Percentiles rank a stretch among this genome's conserved stretches.
Evolutionary conservation across 2,888 invertebrate genomes (phyloP).

Genomic region (Oligia latruncula): DNA sequence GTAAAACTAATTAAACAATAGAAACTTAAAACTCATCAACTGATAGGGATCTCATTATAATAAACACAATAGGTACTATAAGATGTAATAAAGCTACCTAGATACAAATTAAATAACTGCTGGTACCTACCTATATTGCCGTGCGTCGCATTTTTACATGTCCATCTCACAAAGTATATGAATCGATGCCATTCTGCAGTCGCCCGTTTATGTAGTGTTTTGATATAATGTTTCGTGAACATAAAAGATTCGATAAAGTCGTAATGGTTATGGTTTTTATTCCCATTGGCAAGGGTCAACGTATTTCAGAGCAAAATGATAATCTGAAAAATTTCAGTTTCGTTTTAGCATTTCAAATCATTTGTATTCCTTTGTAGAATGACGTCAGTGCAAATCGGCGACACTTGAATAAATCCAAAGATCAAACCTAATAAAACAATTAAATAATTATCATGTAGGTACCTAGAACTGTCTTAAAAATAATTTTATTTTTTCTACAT

Average conservation of each 20-base stretch:
- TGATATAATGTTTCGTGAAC: constrained; percentile 12
- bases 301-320: constrained; percentile 20
- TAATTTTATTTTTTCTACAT: background rate
- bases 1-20: constrained; percentile 9
- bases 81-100: background rate
- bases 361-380: background rate
- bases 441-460: background rate
- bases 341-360: constrained; percentile 32
- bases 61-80: constrained; percentile 2
- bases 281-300: constrained; percentile 9
- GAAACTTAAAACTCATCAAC: constrained; percentile 16
- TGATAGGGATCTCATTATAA: constrained; percentile 20
- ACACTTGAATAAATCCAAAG: background rate
- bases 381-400: constrained; percentile 6
- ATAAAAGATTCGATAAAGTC: constrained; percentile 28
- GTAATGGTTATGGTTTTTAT: constrained; percentile 22
- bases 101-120: background rate
- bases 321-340: constrained; percentile 14
- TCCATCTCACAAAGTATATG: constrained; percentile 6
- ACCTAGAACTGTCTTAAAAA: background rate
- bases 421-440: background rate
- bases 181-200: constrained; percentile 47
- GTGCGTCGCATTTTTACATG: background rate
- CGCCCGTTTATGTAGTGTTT: constrained; percentile 7
- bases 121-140: too few relatives aligned